These are phyloP conservation scores for Neolamprologus falcicula DNA, from an alignment of 2,113 vertebrate species.

Conservation along the genomic window DNA sequence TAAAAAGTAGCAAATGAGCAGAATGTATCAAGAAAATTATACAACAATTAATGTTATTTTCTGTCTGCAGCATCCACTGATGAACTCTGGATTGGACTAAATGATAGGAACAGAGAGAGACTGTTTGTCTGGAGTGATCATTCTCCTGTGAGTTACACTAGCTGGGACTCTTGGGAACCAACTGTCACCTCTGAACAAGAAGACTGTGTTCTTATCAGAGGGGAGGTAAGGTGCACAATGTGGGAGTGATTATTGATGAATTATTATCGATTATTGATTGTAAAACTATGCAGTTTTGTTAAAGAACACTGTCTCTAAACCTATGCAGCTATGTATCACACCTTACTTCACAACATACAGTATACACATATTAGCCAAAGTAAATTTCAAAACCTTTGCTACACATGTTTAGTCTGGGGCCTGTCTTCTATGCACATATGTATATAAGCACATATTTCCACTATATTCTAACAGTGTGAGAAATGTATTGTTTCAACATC, in stretches of 20 bases:
- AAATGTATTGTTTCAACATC: not conserved
- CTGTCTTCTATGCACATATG: not conserved
- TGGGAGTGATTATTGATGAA: too few species aligned
- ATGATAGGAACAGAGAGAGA: conserved; percentile 80
- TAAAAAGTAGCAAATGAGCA: not conserved
- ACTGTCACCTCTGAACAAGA: conserved; percentile 37
- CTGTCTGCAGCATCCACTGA: conserved; percentile 70
- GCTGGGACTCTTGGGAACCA: conserved; percentile 80
- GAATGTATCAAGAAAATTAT: not conserved
- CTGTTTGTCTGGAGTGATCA: conserved; percentile 84
- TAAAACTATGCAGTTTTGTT: too few species aligned
- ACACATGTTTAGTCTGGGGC: not conserved
- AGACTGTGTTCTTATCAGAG: too few species aligned
- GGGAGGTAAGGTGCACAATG: too few species aligned
- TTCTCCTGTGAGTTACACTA: conserved; percentile 62
- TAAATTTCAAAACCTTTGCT: not conserved
- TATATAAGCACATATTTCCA: not conserved
- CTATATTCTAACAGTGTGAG: not conserved
- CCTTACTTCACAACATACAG: not conserved
- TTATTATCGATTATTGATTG: too few species aligned
- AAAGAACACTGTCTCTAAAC: not conserved
- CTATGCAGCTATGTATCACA: not conserved
- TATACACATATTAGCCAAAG: not conserved
- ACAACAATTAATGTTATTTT: not conserved
- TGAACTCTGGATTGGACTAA: conserved; percentile 89